A percentile compares a stretch with the other conserved stretches of the same genome.
Conservation (phyloP, 1,140 invertebrate genomes). For the Bradysia coprophila region DNA sequence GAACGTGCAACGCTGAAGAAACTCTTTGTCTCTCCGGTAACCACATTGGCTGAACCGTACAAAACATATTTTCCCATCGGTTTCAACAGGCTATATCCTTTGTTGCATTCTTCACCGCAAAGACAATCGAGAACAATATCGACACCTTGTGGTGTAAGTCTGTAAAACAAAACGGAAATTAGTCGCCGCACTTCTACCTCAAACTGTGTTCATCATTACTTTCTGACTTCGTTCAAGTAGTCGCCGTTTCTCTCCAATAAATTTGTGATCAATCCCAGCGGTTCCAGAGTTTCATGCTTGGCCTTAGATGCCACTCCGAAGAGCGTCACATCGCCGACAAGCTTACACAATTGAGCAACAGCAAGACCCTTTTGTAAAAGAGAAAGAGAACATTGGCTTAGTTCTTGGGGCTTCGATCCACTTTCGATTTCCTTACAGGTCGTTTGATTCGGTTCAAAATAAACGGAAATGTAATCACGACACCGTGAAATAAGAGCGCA, state of each 20-base stretch:
- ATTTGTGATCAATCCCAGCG: constrained; percentile 49
- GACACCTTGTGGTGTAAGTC: constrained; percentile 57
- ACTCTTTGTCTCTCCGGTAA: constrained; percentile 75
- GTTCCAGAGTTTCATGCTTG: constrained; percentile 67
- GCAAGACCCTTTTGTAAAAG: constrained; percentile 48
- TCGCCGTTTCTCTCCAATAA: constrained; percentile 51
- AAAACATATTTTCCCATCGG: constrained; percentile 80
- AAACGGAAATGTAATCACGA: no score
- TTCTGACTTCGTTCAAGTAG: constrained; percentile 66
- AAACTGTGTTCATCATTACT: no score
- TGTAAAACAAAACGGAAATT: constrained; percentile 22
- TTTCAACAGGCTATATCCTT: constrained; percentile 65
- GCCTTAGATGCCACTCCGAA: constrained; percentile 70
- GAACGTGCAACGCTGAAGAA: constrained; percentile 72
- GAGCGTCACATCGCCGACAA: constrained; percentile 61
- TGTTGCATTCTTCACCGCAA: constrained; percentile 74
- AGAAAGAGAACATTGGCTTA: no score
- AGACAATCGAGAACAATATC: constrained; percentile 77
- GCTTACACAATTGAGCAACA: constrained; percentile 60
- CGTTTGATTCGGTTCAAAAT: no score
- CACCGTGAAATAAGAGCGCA: no score
- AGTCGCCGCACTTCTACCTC: no score
- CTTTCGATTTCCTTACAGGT: no score
- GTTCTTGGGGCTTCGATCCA: no score
- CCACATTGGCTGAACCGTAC: constrained; percentile 69